Conservation (phyloP, 2,113 vertebrate genomes). For the Gorsachius goisagi region DNA sequence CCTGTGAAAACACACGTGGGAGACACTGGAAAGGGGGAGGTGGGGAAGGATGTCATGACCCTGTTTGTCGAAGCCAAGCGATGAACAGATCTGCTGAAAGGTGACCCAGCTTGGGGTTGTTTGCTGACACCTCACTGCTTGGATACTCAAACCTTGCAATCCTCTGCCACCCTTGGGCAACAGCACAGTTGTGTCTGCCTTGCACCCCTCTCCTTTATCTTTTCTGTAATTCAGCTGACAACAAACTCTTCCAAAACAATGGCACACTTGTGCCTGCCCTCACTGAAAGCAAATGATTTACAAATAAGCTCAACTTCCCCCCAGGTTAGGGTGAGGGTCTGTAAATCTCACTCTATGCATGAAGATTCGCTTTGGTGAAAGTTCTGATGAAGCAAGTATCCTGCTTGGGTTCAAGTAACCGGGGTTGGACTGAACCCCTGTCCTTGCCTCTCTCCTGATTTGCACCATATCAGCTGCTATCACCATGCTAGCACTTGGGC, state of each 20-base stretch:
- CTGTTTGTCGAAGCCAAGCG: background rate
- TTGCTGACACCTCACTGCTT: constrained; percentile 42
- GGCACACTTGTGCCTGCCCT: background rate
- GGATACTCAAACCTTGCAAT: background rate
- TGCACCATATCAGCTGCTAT: background rate
- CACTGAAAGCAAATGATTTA: background rate
- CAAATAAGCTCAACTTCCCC: background rate
- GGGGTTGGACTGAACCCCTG: background rate
- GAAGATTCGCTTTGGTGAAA: background rate
- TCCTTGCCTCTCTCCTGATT: background rate
- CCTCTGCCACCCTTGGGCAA: constrained; percentile 18
- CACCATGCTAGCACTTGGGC: accelerated
- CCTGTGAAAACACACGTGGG: background rate
- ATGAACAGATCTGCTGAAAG: constrained; percentile 1
- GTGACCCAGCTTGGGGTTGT: constrained; percentile 5
- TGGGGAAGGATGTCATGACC: background rate
- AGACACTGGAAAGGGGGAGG: background rate
- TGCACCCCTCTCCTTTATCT: background rate
- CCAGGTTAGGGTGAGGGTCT: background rate
- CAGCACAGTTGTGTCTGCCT: background rate
- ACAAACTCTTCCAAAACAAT: constrained; percentile 18
- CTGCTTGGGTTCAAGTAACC: background rate
- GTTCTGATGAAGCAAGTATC: background rate
- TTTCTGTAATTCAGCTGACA: background rate
- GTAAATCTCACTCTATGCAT: background rate